A percentile compares a stretch with the other conserved stretches of the same genome.
Evolutionary conservation across 1,140 invertebrate genomes (phyloP).

Genomic region (Penaeus vannamei): DNA sequence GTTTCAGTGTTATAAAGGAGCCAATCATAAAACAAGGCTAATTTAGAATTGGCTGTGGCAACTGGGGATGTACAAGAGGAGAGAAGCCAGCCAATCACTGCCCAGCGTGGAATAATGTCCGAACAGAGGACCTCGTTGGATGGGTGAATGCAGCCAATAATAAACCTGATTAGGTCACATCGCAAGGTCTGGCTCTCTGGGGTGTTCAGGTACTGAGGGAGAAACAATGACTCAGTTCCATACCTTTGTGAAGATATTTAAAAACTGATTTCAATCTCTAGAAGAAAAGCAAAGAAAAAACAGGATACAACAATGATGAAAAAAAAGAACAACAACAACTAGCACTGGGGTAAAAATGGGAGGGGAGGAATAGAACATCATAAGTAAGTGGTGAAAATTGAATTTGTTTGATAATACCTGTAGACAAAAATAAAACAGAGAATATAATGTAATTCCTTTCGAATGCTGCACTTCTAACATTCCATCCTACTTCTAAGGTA

Average conservation of each 20-base stretch:
- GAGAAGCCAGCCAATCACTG: conserved; percentile 97
- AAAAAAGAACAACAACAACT: neutral
- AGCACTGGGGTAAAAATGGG: neutral
- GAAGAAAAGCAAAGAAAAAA: neutral
- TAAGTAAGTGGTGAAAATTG: no score
- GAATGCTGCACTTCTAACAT: no score
- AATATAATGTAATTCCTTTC: no score
- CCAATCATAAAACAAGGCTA: conserved; percentile 98
- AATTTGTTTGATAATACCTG: no score
- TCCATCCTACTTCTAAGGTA: no score
- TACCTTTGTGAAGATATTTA: neutral
- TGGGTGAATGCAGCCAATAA: conserved; percentile 97
- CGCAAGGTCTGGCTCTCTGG: conserved; percentile 94
- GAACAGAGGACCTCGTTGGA: conserved; percentile 97
- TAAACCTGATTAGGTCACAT: conserved; percentile 97
- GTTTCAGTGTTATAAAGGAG: conserved; percentile 94
- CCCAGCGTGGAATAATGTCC: conserved; percentile 98
- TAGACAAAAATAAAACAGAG: no score
- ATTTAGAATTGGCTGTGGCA: conserved; percentile 94
- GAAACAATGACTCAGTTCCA: conserved; percentile 66
- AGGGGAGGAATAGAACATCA: no score
- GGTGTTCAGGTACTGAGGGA: conserved; percentile 90
- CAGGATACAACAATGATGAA: neutral
- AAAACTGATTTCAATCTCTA: neutral
- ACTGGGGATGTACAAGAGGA: conserved; percentile 96